Base-by-base conservation (phyloP, 2,113 vertebrate genomes). In the Poeciliopsis turrubarensis region DNA sequence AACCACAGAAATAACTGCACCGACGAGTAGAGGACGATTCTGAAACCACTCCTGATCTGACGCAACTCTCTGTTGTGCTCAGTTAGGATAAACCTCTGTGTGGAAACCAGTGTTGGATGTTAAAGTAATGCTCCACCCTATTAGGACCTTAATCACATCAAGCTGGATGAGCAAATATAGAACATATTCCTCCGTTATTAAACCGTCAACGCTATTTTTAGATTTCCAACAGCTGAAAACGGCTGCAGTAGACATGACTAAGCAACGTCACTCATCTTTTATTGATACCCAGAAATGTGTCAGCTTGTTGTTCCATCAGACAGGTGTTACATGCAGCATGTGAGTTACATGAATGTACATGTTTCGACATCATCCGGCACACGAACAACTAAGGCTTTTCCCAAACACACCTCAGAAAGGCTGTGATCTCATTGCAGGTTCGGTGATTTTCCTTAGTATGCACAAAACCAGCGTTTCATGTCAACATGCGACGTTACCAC, bases 41-140 rank as follows among this genome's bases (percentile, higher is more conserved):
- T 47, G 44, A 47, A 47, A 47, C 17, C 5, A 47, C 44, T 47
- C 85, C 86, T 79, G 86, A 85, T 88, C 72, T 89, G 84, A 88
- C 70, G 86, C 67, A 80, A 88, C 31, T 25, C 31, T 37, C 82
- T 30, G 78, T 80, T 88, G 85, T 83, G 75, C 64, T 75, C 22
- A 73, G 32, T 72, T n/a, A 67, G 79, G 54, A 6, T 27, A 34
- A 77, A 62, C 7, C 75, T 10, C 30, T 78, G 65, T 72, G 72
- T 69, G 79, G 77, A 82, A 86, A 82, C 68, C 69, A 69, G 68
- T 37, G 39, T 70, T 65, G 47, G 68, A 74, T 79, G 60, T 73
- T 74, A 69, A 78, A 83, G 54, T 1, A 51, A 78, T 22, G 61
- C 65, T 68, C 64, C 79, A 72, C 75, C 77, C 70, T 54, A 54